These are phyloP conservation scores for Zelleria hepariella DNA, from an alignment of 2,888 invertebrate genomes.

Conservation along the genomic window DNA sequence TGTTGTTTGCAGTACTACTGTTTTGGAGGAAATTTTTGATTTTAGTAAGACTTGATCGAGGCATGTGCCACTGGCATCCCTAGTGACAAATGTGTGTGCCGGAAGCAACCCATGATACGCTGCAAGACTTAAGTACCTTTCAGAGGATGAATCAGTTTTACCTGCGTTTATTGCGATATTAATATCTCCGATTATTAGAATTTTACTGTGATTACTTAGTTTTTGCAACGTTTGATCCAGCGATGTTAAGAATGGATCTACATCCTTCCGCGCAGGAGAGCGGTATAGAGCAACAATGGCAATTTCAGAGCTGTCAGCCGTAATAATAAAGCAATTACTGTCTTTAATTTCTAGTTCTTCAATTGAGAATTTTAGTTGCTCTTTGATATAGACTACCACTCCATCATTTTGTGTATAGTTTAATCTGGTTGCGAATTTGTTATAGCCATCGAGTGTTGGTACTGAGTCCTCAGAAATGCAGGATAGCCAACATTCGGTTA, in stretches of 20 bases:
- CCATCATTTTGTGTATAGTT: constrained; percentile 8
- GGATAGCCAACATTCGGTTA: constrained; percentile 6
- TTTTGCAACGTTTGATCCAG: neutral
- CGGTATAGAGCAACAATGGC: constrained; percentile 5
- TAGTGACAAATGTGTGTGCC: neutral
- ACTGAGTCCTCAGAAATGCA: neutral
- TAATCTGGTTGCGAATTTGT: neutral
- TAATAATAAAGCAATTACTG: constrained; percentile 6
- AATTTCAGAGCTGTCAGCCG: constrained; percentile 3
- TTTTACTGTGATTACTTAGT: neutral
- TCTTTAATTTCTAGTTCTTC: neutral
- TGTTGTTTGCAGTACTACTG: neutral
- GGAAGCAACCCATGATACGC: constrained; percentile 7
- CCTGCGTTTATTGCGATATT: constrained; percentile 1
- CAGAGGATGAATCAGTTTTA: neutral
- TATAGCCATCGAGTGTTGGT: constrained; percentile 1
- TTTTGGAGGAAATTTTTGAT: neutral
- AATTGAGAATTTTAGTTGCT: neutral
- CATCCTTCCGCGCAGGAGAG: neutral
- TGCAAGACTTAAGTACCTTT: constrained; percentile 4
- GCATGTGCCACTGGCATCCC: neutral
- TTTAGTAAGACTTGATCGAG: constrained; percentile 5
- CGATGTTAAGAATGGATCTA: neutral
- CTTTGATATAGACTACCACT: constrained; percentile 5
- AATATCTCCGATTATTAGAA: constrained; percentile 4